Conservation (phyloP, 2,888 invertebrate genomes). For the Phyllotreta cruciferae region DNA sequence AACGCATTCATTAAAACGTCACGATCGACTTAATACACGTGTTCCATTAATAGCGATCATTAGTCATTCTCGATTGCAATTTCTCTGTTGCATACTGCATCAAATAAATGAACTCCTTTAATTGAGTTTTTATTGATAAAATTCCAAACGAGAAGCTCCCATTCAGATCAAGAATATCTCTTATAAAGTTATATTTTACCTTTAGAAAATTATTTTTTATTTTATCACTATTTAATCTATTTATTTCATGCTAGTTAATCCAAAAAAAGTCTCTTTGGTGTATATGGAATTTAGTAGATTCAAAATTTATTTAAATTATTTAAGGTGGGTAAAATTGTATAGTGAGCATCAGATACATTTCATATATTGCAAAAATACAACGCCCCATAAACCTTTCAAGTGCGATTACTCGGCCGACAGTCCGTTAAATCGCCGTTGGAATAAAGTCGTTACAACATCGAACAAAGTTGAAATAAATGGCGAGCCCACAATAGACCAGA, state of each 20-base stretch:
- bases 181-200: too few species aligned
- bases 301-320: too few species aligned
- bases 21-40: slow-evolving; percentile 12
- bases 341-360: background rate
- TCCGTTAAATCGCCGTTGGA: slow-evolving; percentile 44
- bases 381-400: slow-evolving; percentile 15
- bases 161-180: too few species aligned
- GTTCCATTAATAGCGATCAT: slow-evolving; percentile 10
- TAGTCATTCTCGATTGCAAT: slow-evolving; percentile 1
- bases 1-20: slow-evolving; percentile 7
- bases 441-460: slow-evolving; percentile 44
- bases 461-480: slow-evolving; percentile 50
- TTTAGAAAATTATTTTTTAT: too few species aligned
- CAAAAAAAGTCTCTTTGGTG: too few species aligned
- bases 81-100: background rate
- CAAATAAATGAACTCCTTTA: background rate
- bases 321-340: too few species aligned
- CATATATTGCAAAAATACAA: slow-evolving; percentile 3
- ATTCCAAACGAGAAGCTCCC: too few species aligned
- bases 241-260: too few species aligned
- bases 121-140: too few species aligned
- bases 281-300: too few species aligned
- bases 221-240: too few species aligned
- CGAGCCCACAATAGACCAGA: slow-evolving; percentile 45
- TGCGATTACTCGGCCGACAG: slow-evolving; percentile 27